phyloP scores from a whole-genome alignment of 1,140 invertebrate genomes.

The Cylas formicarius region DNA sequence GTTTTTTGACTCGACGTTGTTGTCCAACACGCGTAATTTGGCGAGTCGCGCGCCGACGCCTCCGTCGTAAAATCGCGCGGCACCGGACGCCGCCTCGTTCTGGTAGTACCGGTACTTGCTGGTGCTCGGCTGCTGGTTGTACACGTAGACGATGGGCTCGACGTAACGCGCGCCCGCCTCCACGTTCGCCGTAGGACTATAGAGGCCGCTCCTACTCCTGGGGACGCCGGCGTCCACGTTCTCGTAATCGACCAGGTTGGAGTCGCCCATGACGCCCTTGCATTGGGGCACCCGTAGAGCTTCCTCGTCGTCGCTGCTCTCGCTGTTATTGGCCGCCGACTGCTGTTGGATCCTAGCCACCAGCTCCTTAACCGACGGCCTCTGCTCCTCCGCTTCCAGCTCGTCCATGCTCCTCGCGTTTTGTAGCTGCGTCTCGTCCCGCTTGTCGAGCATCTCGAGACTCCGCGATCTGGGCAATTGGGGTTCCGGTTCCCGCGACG shows the following conservation, averaged over 20 bases:
- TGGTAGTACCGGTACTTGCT: slow-evolving; percentile 25
- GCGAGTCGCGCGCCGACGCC: slow-evolving; percentile 32
- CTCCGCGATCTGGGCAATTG: slow-evolving; percentile 57
- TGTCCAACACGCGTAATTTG: slow-evolving; percentile 34
- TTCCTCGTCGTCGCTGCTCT: slow-evolving; percentile 54
- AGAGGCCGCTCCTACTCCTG: slow-evolving; percentile 40
- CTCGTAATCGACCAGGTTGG: slow-evolving; percentile 50
- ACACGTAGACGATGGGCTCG: slow-evolving; percentile 33
- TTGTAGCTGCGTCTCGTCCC: slow-evolving; percentile 30
- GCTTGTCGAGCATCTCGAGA: slow-evolving; percentile 52
- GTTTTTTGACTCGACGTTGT: slow-evolving; percentile 20
- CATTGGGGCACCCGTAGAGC: slow-evolving; percentile 46
- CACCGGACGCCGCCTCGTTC: slow-evolving; percentile 11
- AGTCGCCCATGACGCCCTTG: slow-evolving; percentile 48
- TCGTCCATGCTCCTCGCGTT: slow-evolving; percentile 40
- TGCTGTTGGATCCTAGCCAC: slow-evolving; percentile 51
- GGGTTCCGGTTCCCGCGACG: slow-evolving; percentile 47
- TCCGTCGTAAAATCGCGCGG: slow-evolving; percentile 24
- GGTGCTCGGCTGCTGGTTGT: slow-evolving; percentile 12
- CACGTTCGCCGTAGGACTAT: slow-evolving; percentile 34
- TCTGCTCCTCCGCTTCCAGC: slow-evolving; percentile 35
- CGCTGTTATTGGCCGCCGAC: slow-evolving; percentile 35
- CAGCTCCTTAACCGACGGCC: slow-evolving; percentile 52
- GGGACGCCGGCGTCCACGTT: slow-evolving; percentile 48
- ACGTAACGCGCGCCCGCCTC: slow-evolving; percentile 29